phyloP scores from a whole-genome alignment of 2,113 vertebrate genomes.

The Burhinus bistriatus region DNA sequence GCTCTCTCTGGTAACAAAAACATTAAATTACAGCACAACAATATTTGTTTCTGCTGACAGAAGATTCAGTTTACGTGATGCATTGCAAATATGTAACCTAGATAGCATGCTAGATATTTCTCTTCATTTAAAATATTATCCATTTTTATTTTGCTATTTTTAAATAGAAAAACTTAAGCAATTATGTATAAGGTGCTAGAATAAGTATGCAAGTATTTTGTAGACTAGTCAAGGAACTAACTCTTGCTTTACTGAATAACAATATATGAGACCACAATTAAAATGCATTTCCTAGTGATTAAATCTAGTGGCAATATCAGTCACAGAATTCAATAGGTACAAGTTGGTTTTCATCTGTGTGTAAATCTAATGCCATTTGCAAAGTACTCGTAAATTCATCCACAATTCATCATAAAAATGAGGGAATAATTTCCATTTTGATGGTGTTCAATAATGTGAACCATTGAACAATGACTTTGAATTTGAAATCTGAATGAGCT shows the following conservation, averaged over 20 bases:
- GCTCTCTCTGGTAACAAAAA: background rate
- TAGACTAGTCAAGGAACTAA: background rate
- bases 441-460: background rate
- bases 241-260: background rate
- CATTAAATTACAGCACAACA: background rate
- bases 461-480: background rate
- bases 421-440: background rate
- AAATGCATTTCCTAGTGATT: background rate
- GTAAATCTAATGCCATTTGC: background rate
- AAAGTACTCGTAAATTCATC: background rate
- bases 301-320: background rate
- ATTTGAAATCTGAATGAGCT: background rate
- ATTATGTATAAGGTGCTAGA: background rate
- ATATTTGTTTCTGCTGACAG: conserved; percentile 15
- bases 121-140: background rate
- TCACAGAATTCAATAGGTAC: background rate
- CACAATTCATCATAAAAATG: background rate
- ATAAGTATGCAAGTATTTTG: background rate
- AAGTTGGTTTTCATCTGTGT: background rate
- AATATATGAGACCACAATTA: background rate
- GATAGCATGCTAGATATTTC: background rate
- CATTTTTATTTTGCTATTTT: background rate
- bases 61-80: background rate
- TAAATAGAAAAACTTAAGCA: background rate
- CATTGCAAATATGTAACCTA: background rate